Evolutionary conservation across 2,113 vertebrate genomes (phyloP).

Genomic region (Fulmarus glacialis): DNA sequence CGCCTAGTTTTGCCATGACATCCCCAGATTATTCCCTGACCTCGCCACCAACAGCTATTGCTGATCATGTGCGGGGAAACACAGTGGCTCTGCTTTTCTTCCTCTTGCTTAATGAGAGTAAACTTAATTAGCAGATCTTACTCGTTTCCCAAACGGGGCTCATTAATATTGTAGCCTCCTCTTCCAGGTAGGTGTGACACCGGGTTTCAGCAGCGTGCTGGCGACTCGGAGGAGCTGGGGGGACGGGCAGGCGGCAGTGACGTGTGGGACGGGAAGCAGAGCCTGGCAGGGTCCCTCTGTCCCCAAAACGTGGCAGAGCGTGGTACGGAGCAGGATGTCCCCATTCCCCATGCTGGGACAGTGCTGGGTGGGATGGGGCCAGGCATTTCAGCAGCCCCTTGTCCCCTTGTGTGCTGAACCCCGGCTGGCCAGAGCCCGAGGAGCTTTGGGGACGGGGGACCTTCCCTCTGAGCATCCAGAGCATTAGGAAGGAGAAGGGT

Average conservation of each 20-base stretch:
- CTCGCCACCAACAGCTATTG: not conserved
- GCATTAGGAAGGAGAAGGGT: not conserved
- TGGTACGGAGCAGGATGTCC: not conserved
- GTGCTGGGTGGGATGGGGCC: not conserved
- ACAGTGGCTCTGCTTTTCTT: not conserved
- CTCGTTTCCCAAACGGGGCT: not conserved
- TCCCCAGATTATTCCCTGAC: not conserved
- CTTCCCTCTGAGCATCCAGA: not conserved
- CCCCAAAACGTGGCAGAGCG: fast-evolving
- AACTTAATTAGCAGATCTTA: conserved; percentile 2
- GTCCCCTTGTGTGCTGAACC: not conserved
- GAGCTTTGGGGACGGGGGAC: not conserved
- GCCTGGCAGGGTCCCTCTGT: not conserved
- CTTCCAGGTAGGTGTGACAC: not conserved
- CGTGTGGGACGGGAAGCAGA: not conserved
- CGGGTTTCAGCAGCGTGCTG: fast-evolving
- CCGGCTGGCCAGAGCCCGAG: fast-evolving
- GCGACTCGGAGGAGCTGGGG: not conserved
- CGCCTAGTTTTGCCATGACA: not conserved
- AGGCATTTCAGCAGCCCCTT: not conserved
- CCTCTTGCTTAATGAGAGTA: not conserved
- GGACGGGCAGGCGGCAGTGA: fast-evolving
- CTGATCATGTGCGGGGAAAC: not conserved
- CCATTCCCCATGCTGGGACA: not conserved
- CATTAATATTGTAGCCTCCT: not conserved